Percentiles rank a stretch among this genome's conserved stretches.
These are phyloP conservation scores for Bubo bubo DNA, from an alignment of 2,113 vertebrate species.

Conservation along the genomic window DNA sequence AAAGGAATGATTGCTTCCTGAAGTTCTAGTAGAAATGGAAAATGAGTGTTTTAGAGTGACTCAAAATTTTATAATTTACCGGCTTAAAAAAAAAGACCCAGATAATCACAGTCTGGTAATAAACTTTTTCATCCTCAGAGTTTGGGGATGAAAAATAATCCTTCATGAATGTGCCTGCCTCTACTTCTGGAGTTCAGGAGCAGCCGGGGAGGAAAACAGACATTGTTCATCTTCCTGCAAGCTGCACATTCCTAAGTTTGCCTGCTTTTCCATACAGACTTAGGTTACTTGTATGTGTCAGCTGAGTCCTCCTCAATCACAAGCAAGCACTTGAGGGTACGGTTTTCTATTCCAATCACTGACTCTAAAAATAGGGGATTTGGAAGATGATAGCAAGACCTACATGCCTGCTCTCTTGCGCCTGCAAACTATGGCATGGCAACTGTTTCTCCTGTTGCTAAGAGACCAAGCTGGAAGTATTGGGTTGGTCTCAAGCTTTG, in stretches of 20 bases:
- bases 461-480: neutral
- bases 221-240: neutral
- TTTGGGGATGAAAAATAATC: neutral
- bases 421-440: neutral
- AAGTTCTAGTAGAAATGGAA: neutral
- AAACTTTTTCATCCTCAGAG: neutral
- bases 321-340: neutral
- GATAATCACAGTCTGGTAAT: neutral
- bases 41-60: neutral
- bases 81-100: neutral
- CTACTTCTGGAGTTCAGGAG: neutral
- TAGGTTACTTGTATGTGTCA: neutral
- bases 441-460: neutral
- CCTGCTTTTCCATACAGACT: neutral
- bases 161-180: neutral
- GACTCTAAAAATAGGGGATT: neutral
- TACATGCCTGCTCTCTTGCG: neutral
- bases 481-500: neutral
- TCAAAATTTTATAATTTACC: neutral
- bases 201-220: neutral
- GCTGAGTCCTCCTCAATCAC: neutral
- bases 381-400: neutral
- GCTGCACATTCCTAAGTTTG: neutral
- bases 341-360: neutral
- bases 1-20: neutral